Conservation (phyloP, 2,113 vertebrate genomes). For the Chamaetylas fuelleborni region DNA sequence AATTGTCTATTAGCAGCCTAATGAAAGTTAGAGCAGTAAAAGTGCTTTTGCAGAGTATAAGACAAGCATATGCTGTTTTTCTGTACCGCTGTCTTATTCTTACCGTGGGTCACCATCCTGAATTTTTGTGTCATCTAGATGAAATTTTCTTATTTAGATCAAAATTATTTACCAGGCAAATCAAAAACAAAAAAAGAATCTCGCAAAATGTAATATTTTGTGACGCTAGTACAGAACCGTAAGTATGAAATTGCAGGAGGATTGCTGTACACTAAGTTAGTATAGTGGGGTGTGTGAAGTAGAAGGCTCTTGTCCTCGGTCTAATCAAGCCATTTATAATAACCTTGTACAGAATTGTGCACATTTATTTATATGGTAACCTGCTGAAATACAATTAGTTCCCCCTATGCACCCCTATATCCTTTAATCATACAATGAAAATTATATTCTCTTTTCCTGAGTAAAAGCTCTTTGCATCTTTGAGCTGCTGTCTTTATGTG, state of each 20-base stretch:
- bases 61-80: neutral
- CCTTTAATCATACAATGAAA: neutral
- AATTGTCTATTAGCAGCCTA: neutral
- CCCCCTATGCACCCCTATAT: neutral
- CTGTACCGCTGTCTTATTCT: neutral
- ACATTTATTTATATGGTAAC: neutral
- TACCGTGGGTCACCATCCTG: neutral
- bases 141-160: neutral
- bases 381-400: neutral
- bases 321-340: slow-evolving; percentile 2
- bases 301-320: neutral
- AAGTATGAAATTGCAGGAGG: neutral
- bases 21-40: neutral
- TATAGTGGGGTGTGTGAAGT: neutral
- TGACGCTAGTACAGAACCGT: neutral
- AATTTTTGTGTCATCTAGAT: neutral
- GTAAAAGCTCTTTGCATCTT: neutral
- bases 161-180: neutral
- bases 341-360: neutral
- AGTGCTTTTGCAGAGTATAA: neutral
- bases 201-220: neutral
- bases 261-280: neutral
- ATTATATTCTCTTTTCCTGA: neutral
- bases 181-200: neutral
- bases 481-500: neutral